Conservation (phyloP, 1,140 invertebrate species). For the Amyelois transitella region DNA sequence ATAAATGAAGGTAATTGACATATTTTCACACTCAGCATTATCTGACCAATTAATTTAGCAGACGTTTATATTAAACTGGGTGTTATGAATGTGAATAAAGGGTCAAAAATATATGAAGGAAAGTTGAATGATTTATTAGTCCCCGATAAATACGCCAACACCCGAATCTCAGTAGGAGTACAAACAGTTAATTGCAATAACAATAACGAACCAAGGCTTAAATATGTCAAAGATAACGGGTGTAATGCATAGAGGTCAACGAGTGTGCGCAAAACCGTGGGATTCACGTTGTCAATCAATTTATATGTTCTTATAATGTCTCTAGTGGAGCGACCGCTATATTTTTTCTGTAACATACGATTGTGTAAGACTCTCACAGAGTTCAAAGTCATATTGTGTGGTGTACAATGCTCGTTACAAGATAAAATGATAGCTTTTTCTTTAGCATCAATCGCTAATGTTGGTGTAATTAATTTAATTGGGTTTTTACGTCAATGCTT, state of each 20-base stretch:
- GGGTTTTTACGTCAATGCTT: background rate
- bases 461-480: no score
- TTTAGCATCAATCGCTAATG: no score
- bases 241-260: constrained; percentile 33
- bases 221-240: constrained; percentile 29
- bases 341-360: constrained; percentile 28
- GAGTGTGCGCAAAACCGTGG: constrained; percentile 42
- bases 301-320: constrained; percentile 25
- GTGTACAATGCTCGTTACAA: background rate
- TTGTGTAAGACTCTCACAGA: constrained; percentile 21
- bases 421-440: background rate
- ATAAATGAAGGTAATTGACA: no score
- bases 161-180: no score
- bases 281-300: constrained; percentile 34
- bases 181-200: background rate
- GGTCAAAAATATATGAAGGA: no score
- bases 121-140: no score
- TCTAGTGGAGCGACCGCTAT: constrained; percentile 32
- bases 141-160: no score
- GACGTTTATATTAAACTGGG: no score
- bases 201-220: background rate
- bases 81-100: no score
- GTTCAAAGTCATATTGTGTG: background rate
- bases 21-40: no score
- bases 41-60: no score